Evolutionary conservation across 2,113 vertebrate species (phyloP).

Genomic region (Amphiprion ocellaris): DNA sequence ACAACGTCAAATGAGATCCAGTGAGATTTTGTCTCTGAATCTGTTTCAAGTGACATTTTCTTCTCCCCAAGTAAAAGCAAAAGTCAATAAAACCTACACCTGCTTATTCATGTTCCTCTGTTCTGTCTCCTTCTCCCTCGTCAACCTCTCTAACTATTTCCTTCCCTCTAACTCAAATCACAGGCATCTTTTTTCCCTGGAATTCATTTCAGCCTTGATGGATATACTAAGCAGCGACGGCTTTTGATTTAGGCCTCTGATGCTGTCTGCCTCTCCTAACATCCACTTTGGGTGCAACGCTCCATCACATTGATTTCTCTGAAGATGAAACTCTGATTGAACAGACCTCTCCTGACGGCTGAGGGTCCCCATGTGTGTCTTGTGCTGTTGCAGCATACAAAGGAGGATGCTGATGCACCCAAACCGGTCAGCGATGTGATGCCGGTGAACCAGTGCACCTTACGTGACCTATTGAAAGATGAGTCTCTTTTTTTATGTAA

Average conservation of each 20-base stretch:
- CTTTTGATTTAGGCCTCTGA: slow-evolving; percentile 81
- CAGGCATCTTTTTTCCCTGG: slow-evolving; percentile 23
- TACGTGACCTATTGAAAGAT: slow-evolving; percentile 29
- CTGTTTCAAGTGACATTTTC: slow-evolving; percentile 23
- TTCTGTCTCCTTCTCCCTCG: slow-evolving; percentile 22
- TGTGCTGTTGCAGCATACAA: slow-evolving; percentile 38
- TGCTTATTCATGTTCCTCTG: slow-evolving; percentile 43
- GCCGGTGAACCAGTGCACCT: slow-evolving; percentile 5
- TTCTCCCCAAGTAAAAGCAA: slow-evolving; percentile 1
- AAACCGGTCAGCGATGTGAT: slow-evolving; percentile 26
- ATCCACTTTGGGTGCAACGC: slow-evolving; percentile 72
- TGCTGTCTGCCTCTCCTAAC: slow-evolving; percentile 76
- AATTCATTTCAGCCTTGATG: slow-evolving; percentile 74
- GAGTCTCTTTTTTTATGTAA: slow-evolving; percentile 20
- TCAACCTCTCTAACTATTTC: slow-evolving; percentile 39
- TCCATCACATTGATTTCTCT: slow-evolving; percentile 80
- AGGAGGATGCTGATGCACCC: slow-evolving; percentile 21
- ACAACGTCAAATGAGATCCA: background rate
- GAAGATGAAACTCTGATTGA: slow-evolving; percentile 79
- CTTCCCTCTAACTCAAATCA: slow-evolving; percentile 44
- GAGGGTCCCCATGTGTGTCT: slow-evolving; percentile 16
- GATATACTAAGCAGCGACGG: slow-evolving; percentile 66
- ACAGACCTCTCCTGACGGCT: slow-evolving; percentile 59
- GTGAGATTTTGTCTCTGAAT: slow-evolving; percentile 17
- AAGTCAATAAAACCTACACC: slow-evolving; percentile 46